Percentiles rank a stretch among this genome's conserved stretches.
Conservation (phyloP, 2,113 vertebrate species). For the Elephantulus edwardii region DNA sequence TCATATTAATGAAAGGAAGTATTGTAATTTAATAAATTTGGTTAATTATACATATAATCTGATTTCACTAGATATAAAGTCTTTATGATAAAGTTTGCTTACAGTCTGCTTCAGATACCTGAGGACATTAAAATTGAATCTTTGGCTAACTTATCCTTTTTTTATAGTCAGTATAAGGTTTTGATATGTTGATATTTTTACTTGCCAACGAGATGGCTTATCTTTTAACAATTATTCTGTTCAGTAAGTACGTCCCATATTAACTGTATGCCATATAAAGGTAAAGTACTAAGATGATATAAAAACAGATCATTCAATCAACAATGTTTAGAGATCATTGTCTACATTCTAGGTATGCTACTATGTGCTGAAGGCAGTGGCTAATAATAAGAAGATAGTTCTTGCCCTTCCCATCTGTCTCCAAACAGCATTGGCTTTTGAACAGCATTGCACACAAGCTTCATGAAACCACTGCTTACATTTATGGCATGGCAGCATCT, state of each 20-base stretch:
- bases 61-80: neutral
- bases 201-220: constrained; percentile 17
- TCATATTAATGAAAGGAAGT: constrained; percentile 21
- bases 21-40: constrained; percentile 23
- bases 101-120: neutral
- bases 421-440: constrained; percentile 98
- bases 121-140: constrained; percentile 16
- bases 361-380: neutral
- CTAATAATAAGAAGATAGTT: constrained; percentile 5
- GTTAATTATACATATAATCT: constrained; percentile 37
- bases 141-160: neutral
- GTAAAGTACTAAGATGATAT: constrained; percentile 12
- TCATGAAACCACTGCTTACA: constrained; percentile 99
- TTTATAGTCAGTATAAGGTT: neutral
- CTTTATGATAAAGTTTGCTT: neutral
- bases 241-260: neutral
- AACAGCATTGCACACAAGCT: constrained; percentile 96
- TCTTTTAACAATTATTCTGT: neutral
- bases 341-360: neutral
- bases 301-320: neutral
- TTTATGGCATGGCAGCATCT: constrained; percentile 98
- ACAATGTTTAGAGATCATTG: neutral
- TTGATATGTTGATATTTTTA: neutral
- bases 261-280: neutral
- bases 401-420: constrained; percentile 85